Conservation (phyloP, 2,113 vertebrate species). For the Paratilapia polleni region DNA sequence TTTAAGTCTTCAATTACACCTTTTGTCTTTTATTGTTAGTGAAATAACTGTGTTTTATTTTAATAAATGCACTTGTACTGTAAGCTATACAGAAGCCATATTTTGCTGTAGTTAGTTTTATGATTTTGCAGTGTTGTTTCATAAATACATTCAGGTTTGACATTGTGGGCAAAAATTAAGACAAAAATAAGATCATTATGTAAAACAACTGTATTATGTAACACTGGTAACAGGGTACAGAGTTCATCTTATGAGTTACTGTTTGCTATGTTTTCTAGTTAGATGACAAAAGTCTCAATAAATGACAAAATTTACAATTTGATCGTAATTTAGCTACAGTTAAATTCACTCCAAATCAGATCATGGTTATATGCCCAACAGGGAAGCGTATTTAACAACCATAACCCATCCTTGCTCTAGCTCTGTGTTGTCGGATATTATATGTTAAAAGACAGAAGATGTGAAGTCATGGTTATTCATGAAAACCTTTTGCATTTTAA, state of each 20-base stretch:
- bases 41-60: too few species aligned
- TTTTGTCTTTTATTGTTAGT: too few species aligned
- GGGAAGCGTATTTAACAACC: constrained; percentile 14
- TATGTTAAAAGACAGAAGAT: constrained; percentile 22
- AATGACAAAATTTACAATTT: background rate
- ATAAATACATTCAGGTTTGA: background rate
- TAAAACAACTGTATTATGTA: background rate
- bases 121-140: too few species aligned
- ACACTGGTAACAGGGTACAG: background rate
- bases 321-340: too few species aligned
- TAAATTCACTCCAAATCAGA: background rate
- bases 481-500: constrained; percentile 37
- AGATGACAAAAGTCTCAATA: too few species aligned
- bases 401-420: background rate
- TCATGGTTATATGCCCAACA: background rate
- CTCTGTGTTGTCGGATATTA: constrained; percentile 11
- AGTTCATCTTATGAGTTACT: too few species aligned
- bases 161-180: background rate
- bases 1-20: too few species aligned
- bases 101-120: too few species aligned
- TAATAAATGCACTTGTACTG: too few species aligned
- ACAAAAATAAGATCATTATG: background rate
- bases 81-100: too few species aligned
- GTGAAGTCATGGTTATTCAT: constrained; percentile 36
- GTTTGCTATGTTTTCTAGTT: too few species aligned